These are phyloP conservation scores for Paralvinella palmiformis DNA, from an alignment of 1,140 invertebrate genomes.

Conservation along the genomic window DNA sequence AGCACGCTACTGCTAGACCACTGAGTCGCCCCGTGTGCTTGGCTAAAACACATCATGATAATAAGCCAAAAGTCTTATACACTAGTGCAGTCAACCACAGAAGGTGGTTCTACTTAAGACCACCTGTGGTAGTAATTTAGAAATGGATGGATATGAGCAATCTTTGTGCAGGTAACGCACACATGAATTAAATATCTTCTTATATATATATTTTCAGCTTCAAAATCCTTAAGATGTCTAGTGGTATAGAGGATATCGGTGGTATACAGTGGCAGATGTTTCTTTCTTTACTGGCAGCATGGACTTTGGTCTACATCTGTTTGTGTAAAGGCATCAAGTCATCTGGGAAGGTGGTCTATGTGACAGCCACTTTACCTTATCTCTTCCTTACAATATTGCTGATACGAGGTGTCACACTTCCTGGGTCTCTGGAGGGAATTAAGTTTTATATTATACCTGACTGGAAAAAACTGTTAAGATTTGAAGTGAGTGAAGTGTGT, in stretches of 20 bases:
- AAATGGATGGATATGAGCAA: too few relatives aligned
- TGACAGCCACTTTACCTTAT: constrained; percentile 91
- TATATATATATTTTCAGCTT: constrained; percentile 19
- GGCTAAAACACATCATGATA: too few relatives aligned
- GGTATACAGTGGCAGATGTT: constrained; percentile 60
- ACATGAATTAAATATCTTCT: too few relatives aligned
- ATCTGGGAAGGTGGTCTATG: constrained; percentile 79
- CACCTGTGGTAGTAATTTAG: too few relatives aligned
- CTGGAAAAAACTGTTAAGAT: constrained; percentile 76
- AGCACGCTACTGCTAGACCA: too few relatives aligned
- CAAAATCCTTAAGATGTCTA: constrained; percentile 28
- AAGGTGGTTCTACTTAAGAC: too few relatives aligned
- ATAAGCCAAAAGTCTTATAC: too few relatives aligned
- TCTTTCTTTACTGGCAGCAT: constrained; percentile 35
- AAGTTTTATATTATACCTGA: constrained; percentile 88
- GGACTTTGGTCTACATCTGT: constrained; percentile 37
- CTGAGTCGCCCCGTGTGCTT: too few relatives aligned
- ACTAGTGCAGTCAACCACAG: too few relatives aligned
- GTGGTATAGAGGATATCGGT: constrained; percentile 72
- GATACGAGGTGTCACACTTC: constrained; percentile 78
- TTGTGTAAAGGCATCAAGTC: constrained; percentile 46
- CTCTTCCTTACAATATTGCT: constrained; percentile 85
- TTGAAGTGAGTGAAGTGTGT: too few relatives aligned
- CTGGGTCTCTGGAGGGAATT: constrained; percentile 69
- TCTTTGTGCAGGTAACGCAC: too few relatives aligned